Evolutionary conservation across 2,888 invertebrate genomes (phyloP), one percentile per base, ranked within the genome.

Genomic region (Disparrhopalites patrizii): DNA sequence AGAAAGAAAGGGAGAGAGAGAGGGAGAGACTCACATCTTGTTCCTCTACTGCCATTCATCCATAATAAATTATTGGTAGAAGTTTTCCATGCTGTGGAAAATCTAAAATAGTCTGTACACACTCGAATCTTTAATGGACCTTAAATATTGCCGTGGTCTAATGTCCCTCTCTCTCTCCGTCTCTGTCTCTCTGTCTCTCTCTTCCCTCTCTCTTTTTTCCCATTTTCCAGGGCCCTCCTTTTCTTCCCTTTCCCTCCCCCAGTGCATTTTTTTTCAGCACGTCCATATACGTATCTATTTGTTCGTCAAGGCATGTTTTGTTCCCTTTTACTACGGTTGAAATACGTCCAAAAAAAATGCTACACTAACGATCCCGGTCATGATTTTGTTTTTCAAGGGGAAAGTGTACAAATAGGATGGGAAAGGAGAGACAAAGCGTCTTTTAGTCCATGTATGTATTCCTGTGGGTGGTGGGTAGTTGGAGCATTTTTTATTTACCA

Each of bases 41-140:
- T n/a, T n/a, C n/a, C n/a, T n/a, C 50, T 47, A 36, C 31, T 64
- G n/a, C 56, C 25, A 56, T 52, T 67, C 67, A 67, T 67, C 57
- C 67, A 67, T 67, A n/a, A n/a, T n/a, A 67, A 67, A 67, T 67
- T 67, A 67, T 66, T 43, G 52, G 55, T 54, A 43, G 40, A 66
- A 60, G 52, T 15, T 30, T 50, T 58, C 23, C 36, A 47, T 66
- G 20, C 55, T 63, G 52, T 55, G 43, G 51, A 38, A 61, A 61
- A 58, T 65, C 57, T 64, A 57, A 64, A 64, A 64, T 64, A 56
- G 57, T 62, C 54, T n/a, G n/a, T n/a, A n/a, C n/a, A n/a, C 40
- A 62, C 55, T 50, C 50, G 65, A 58, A 65, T 65, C 65, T 58
- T 57, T 51, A 65, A 65, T 58, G 61, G 47, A 61, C 54, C 61